Base-by-base conservation (phyloP, 2,888 invertebrate genomes). In the Leucophenga montana region DNA sequence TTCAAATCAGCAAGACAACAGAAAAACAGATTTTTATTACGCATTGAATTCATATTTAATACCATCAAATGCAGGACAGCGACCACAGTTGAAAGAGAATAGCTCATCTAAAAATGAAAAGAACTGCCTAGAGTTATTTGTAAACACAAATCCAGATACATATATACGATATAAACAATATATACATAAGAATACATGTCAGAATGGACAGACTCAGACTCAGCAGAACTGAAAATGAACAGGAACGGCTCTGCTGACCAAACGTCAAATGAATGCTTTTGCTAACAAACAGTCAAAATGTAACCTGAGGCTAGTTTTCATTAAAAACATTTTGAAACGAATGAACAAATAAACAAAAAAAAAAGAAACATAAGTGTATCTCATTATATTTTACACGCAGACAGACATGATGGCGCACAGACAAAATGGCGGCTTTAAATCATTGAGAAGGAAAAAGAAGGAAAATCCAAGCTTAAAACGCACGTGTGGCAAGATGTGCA, bases 381-480 rank as follows among this genome's bases (percentile, higher is more conserved):
- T 64, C 62, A 64, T 64, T 64, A 64, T 64, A 64, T 46, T 64
- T 64, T 48, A 64, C 62, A 64, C n/a, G 62, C 18, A 44, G 2
- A 13, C 44, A 46, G 22, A 44, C 44, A 20, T 1, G 14, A 8
- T 6, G 6, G 13, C n/a, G n/a, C 16, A 39, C 16, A 39, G 11
- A 39, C 6, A 62, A 62, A 62, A 53, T 20, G 6, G n/a, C 53
- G 14, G 62, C 50, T 16, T 18, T 6, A 50, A 50, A 50, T 50
- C 50, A 50, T 18, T 50, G 50, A 5, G 50, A 50, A 50, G 2
- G 2, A 33, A 22, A 59, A 22, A 33, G 1, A 33, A 59, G 9
- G 31, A 59, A 22, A 39, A 11, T 39, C 39, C 39, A 3, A 39
- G 39, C 59, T 20, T 31, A n/a, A 59, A 59, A 59, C n/a, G 59